Conservation (phyloP, 2,888 invertebrate species). For the Steinernema hermaphroditum region DNA sequence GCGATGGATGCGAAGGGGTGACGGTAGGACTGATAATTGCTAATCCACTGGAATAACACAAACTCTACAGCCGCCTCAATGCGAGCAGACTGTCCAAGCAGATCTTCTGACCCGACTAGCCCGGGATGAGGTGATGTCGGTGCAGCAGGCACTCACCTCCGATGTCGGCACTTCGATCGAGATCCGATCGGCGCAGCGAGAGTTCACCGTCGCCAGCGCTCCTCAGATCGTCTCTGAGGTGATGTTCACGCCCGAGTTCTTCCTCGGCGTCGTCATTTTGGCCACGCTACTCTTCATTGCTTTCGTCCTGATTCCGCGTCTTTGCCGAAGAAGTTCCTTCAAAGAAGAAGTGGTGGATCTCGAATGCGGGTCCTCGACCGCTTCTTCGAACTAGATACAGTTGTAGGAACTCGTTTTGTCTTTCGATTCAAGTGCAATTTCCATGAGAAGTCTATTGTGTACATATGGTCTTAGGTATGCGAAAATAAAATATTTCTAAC, state of each 20-base stretch:
- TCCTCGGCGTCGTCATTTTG: background rate
- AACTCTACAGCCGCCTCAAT: background rate
- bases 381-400: background rate
- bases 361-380: background rate
- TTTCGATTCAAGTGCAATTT: too few species aligned
- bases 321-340: background rate
- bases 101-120: slow-evolving; percentile 1
- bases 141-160: slow-evolving; percentile 13
- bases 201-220: background rate
- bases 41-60: background rate
- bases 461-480: too few species aligned
- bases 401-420: too few species aligned
- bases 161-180: background rate
- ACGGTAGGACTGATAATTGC: slow-evolving; percentile 46
- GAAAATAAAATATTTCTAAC: too few species aligned
- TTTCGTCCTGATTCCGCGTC: background rate
- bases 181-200: background rate
- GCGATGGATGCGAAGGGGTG: slow-evolving; percentile 62
- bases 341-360: background rate
- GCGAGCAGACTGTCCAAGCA: background rate
- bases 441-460: too few species aligned
- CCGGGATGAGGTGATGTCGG: background rate
- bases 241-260: background rate
- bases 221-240: background rate
- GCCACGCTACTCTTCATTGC: background rate